Percentiles rank a stretch among this genome's conserved stretches.
Conservation (phyloP, 53 echinoderm and acorn worm species). For the Temnopleurus reevesii region DNA sequence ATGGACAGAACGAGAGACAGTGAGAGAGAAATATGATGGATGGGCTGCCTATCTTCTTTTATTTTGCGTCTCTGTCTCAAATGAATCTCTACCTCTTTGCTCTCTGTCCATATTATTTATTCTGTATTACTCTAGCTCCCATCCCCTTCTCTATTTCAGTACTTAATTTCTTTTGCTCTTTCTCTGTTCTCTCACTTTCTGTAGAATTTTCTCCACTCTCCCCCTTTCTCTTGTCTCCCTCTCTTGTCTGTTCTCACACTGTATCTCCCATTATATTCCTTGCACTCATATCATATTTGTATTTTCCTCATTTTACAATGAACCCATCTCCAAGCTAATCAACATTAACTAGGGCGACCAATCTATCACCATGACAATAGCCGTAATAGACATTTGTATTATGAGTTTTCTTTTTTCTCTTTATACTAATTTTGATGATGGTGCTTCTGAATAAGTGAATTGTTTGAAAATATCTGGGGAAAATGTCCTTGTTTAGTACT, state of each 20-base stretch:
- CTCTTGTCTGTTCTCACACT: no score
- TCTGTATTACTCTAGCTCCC: not conserved
- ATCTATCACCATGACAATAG: not conserved
- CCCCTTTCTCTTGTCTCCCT: not conserved
- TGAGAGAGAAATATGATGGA: not conserved
- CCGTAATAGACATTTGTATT: no score
- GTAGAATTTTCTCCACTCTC: not conserved
- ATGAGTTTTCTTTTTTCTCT: not conserved
- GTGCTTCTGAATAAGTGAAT: no score
- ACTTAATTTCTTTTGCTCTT: not conserved
- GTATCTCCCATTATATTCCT: no score
- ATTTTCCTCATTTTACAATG: not conserved
- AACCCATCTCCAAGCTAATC: not conserved
- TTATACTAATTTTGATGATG: no score
- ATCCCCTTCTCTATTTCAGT: not conserved
- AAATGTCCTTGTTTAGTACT: no score
- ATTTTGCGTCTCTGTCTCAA: no score
- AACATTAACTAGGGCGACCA: slow-evolving; percentile 12
- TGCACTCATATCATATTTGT: not conserved
- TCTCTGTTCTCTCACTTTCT: not conserved
- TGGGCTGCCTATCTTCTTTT: not conserved
- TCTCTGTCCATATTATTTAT: not conserved
- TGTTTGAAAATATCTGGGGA: no score
- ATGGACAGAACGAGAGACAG: no score
- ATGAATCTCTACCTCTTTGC: no score